Base-by-base conservation (phyloP, 2,888 invertebrate genomes). In the Hyposoter dolosus region DNA sequence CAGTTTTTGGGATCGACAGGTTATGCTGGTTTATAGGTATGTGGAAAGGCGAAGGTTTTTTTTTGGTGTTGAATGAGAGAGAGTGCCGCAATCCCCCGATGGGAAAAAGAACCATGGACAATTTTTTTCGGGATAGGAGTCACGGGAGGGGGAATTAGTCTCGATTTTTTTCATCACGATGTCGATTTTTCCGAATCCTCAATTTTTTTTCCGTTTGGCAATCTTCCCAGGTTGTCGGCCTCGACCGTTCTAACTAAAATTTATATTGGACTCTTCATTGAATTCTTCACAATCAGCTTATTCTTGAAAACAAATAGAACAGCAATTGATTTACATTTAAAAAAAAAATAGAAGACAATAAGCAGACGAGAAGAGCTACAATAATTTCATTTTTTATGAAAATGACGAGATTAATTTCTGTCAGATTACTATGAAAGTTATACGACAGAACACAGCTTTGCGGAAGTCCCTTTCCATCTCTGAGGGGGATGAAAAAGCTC, bases 61-160 rank as follows among this genome's bases (percentile, higher is more conserved):
- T 71, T 81, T 60, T n/a, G 35, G 35, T 32, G 28, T 69, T 50
- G 77, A 78, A 53, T 53, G 71, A 83, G 82, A 40, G 40, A 40
- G 40, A 80, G 83, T 86, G 68, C 35, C 81, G 82, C 88, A 87
- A 93, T 91, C 93, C 93, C 93, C 93, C 93, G 91, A 90, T 85
- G 88, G 91, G 93, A 92, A 93, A 92, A 87, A 90, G 92, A 92
- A 86, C 91, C 92, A 93, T 87, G 93, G 93, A 93, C 90, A 15
- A 28, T 82, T 82, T 82, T 89, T 90, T 90, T 86, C 71, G 53
- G 93, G 93, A 93, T 91, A 89, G 91, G 93, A 92, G 90, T 86
- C 92, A 93, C 93, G 92, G 93, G 93, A 93, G 93, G 93, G 93
- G 93, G 93, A 90, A 90, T 87, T 65, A 72, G 47, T 80, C 66